These are phyloP conservation scores for Mastacembelus armatus DNA, from an alignment of 2,797 vertebrate species.

Conservation along the genomic window DNA sequence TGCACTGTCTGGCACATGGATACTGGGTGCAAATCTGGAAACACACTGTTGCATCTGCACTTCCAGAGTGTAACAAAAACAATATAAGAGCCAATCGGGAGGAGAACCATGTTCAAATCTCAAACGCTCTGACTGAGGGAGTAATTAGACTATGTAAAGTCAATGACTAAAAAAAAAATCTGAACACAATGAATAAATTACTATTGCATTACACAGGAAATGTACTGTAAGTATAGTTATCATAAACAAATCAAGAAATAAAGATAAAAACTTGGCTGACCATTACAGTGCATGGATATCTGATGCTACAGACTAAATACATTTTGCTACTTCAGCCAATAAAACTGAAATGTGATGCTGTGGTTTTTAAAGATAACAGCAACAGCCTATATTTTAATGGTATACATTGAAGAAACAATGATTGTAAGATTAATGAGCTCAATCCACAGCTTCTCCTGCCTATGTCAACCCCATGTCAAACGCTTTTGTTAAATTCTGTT, in stretches of 20 bases:
- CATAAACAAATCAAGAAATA: neutral
- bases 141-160: neutral
- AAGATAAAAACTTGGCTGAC: neutral
- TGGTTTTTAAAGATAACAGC: no score
- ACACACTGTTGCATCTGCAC: conserved; percentile 7
- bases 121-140: neutral
- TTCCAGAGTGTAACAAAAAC: conserved; percentile 25
- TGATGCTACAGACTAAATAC: neutral
- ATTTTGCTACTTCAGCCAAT: no score
- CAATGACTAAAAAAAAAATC: neutral
- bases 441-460: no score
- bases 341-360: no score
- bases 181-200: neutral
- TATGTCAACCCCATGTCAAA: no score
- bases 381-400: no score
- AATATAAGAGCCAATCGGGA: neutral
- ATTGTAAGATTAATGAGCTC: no score
- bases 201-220: neutral
- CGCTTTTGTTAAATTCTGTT: neutral
- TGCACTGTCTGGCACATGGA: conserved; percentile 2
- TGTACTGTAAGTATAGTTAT: neutral
- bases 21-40: neutral
- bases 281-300: no score
- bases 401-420: no score
- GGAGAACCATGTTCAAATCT: neutral